Conservation (phyloP, 2,888 invertebrate species). For the Morpho achilles region DNA sequence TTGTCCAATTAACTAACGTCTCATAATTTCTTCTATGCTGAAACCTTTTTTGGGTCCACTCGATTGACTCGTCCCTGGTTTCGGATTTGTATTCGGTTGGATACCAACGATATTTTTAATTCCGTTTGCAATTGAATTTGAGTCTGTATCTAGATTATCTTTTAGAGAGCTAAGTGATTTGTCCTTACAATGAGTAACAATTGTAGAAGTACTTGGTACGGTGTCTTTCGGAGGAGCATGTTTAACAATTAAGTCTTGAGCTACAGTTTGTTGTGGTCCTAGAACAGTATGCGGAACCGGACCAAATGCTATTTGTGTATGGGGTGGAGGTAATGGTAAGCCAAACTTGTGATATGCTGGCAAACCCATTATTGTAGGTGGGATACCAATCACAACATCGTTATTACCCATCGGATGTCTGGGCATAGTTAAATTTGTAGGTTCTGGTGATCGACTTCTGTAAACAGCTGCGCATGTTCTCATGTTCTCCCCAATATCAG, state of each 20-base stretch:
- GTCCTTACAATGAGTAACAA: constrained; percentile 58
- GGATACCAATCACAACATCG: constrained; percentile 61
- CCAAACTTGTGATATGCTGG: constrained; percentile 73
- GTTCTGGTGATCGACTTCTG: constrained; percentile 69
- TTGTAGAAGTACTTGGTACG: constrained; percentile 57
- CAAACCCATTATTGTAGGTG: constrained; percentile 65
- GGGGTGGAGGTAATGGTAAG: constrained; percentile 67
- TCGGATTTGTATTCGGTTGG: constrained; percentile 65
- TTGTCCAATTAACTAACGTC: constrained; percentile 78
- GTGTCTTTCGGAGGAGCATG: constrained; percentile 73
- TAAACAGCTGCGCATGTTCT: constrained; percentile 63
- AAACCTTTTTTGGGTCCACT: constrained; percentile 89
- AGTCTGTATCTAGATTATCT: constrained; percentile 50
- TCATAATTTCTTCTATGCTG: constrained; percentile 95
- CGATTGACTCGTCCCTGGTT: constrained; percentile 77
- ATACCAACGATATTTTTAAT: constrained; percentile 76
- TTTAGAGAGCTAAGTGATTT: constrained; percentile 39
- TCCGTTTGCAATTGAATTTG: constrained; percentile 65
- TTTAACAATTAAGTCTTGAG: constrained; percentile 75
- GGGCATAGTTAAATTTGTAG: constrained; percentile 71
- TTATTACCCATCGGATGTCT: constrained; percentile 50
- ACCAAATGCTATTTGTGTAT: constrained; percentile 64
- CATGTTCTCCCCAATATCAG: constrained; percentile 67
- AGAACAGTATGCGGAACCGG: constrained; percentile 57
- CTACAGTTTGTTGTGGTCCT: constrained; percentile 72